Evolutionary conservation across 2,113 vertebrate species (phyloP).

Genomic region (Odontophorus gujanensis): DNA sequence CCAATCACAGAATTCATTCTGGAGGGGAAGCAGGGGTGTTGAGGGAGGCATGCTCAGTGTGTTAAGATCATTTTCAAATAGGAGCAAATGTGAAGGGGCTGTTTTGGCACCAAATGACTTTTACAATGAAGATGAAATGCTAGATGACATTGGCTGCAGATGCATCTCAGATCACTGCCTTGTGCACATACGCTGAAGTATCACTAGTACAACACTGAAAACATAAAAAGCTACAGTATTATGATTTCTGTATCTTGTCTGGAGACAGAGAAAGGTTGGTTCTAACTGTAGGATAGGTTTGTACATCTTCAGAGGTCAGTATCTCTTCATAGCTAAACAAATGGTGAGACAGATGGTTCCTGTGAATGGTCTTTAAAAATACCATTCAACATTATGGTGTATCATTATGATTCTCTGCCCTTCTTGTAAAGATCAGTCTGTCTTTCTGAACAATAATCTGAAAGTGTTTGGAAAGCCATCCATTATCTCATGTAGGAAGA

Average conservation of each 20-base stretch:
- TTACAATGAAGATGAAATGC: neutral
- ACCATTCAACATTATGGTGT: slow-evolving; percentile 1
- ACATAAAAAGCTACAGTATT: neutral
- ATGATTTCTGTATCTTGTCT: neutral
- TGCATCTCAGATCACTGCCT: neutral
- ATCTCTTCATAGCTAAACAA: slow-evolving; percentile 12
- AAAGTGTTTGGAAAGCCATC: neutral
- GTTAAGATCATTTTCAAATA: neutral
- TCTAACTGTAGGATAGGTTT: neutral
- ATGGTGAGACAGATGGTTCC: slow-evolving; percentile 62
- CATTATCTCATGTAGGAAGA: neutral
- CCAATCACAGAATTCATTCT: neutral
- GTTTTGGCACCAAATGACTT: neutral
- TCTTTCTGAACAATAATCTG: neutral
- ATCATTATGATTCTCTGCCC: neutral
- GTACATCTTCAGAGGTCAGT: slow-evolving; percentile 58
- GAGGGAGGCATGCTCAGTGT: neutral
- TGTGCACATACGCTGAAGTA: neutral
- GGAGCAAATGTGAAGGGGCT: neutral
- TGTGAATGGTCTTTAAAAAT: neutral
- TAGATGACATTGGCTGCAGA: neutral
- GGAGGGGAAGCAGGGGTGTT: no score
- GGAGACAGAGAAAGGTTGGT: neutral
- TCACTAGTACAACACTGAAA: fast-evolving
- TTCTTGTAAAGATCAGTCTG: neutral